Percentiles rank a stretch among this genome's conserved stretches.
phyloP scores from a whole-genome alignment of 2,113 vertebrate genomes.

The Octodon degus region DNA sequence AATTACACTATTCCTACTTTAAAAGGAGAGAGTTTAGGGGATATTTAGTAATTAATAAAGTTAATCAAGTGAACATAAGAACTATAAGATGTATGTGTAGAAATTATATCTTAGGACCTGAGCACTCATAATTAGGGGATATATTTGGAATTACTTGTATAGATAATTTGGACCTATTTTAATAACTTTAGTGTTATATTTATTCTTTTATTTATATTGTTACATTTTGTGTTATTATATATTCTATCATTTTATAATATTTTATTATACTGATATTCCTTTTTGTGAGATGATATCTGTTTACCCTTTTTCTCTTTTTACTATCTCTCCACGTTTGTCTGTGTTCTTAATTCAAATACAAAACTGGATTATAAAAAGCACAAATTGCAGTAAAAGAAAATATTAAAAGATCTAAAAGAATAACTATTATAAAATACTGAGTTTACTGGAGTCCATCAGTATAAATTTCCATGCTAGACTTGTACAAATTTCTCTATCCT shows the following conservation, averaged over 20 bases:
- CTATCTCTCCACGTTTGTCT: accelerated
- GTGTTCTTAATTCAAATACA: not conserved
- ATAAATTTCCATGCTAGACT: not conserved
- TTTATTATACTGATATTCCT: not conserved
- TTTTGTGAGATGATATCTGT: not conserved
- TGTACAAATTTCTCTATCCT: not conserved
- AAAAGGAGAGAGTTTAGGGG: not conserved
- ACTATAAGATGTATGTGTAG: no score
- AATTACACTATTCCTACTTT: not conserved
- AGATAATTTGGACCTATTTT: not conserved
- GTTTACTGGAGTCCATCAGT: not conserved
- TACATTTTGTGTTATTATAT: not conserved
- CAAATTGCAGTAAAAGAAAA: not conserved
- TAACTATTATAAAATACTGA: not conserved
- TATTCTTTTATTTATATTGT: not conserved
- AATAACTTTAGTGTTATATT: not conserved
- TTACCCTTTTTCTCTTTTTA: not conserved
- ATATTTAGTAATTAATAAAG: not conserved
- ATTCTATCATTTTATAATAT: not conserved
- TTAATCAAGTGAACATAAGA: no score
- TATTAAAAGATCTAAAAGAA: not conserved
- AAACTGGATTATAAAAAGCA: not conserved
- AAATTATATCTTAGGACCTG: no score
- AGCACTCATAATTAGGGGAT: not conserved
- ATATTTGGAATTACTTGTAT: not conserved